Percentiles rank a stretch among this genome's conserved stretches.
Evolutionary conservation across 1,140 invertebrate species (phyloP).

Genomic region (Solenopsis invicta): DNA sequence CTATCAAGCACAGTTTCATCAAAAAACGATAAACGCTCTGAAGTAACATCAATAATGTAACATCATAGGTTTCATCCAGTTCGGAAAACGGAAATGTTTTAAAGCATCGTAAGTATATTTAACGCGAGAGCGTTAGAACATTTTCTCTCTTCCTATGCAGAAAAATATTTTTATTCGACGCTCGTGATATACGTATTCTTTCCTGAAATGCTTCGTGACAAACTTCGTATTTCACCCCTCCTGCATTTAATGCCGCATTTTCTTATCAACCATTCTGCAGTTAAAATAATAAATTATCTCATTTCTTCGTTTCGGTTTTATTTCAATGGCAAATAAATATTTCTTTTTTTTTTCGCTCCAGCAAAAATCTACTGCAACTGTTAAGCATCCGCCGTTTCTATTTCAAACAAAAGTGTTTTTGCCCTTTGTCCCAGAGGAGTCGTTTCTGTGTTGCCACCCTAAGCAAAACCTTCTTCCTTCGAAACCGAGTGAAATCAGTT

Average conservation of each 20-base stretch:
- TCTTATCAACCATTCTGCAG: neutral
- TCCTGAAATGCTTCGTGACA: constrained; percentile 2
- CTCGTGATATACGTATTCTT: neutral
- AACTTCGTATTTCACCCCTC: neutral
- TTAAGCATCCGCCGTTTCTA: constrained; percentile 13
- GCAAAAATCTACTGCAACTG: constrained; percentile 19
- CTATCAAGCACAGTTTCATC: constrained; percentile 1
- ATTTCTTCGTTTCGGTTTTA: neutral
- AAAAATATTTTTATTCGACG: neutral
- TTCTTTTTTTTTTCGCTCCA: neutral
- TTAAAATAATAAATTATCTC: neutral
- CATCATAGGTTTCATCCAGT: neutral
- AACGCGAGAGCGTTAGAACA: neutral
- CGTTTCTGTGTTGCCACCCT: constrained; percentile 29
- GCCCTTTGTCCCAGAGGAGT: constrained; percentile 10
- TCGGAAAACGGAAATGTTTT: neutral
- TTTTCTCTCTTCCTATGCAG: neutral
- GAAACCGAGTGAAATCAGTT: constrained; percentile 38
- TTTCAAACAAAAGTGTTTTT: constrained; percentile 49
- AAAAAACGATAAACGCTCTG: constrained; percentile 35
- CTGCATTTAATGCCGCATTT: neutral
- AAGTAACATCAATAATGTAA: constrained; percentile 26
- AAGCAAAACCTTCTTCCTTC: constrained; percentile 34
- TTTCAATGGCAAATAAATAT: neutral
- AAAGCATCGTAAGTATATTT: neutral